Percentiles rank a stretch among this genome's conserved stretches.
phyloP scores from a whole-genome alignment of 2,888 invertebrate genomes.

The Clivina fossor region DNA sequence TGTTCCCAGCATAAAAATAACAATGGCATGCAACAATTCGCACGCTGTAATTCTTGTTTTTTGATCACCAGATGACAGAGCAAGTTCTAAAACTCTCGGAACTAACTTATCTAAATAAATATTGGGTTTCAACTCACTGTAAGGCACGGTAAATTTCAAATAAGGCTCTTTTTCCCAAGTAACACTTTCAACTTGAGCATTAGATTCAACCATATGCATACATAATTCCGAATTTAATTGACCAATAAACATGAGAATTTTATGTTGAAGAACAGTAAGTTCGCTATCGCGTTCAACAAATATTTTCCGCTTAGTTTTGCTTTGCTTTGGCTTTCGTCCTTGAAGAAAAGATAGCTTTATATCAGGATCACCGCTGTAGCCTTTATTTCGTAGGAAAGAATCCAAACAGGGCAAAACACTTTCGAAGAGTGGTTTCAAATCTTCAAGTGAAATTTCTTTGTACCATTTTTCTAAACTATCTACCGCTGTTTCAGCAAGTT shows the following conservation, averaged over 20 bases:
- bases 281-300: conserved; percentile 48
- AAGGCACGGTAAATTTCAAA: conserved; percentile 60
- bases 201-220: conserved; percentile 46
- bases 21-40: conserved; percentile 67
- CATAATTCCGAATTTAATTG: conserved; percentile 47
- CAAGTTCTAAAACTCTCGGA: conserved; percentile 63
- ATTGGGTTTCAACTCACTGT: conserved; percentile 59
- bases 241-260: conserved; percentile 53
- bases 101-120: conserved; percentile 63
- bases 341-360: conserved; percentile 39
- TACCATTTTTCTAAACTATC: conserved; percentile 63
- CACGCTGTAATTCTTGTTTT: conserved; percentile 69
- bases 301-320: conserved; percentile 47
- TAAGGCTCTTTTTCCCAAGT: conserved; percentile 58
- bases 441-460: conserved; percentile 48
- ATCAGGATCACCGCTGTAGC: conserved; percentile 40
- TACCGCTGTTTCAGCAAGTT: conserved; percentile 57
- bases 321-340: conserved; percentile 46
- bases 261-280: conserved; percentile 47
- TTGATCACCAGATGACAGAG: conserved; percentile 64
- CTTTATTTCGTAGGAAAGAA: conserved; percentile 58
- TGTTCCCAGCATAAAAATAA: conserved; percentile 63
- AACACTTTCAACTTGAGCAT: conserved; percentile 47
- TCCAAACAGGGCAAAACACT: conserved; percentile 60
- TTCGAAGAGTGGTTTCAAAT: conserved; percentile 53